A percentile compares a stretch with the other conserved stretches of the same genome.
Conservation (phyloP, 1,140 invertebrate genomes). For the Coptotermes formosanus region DNA sequence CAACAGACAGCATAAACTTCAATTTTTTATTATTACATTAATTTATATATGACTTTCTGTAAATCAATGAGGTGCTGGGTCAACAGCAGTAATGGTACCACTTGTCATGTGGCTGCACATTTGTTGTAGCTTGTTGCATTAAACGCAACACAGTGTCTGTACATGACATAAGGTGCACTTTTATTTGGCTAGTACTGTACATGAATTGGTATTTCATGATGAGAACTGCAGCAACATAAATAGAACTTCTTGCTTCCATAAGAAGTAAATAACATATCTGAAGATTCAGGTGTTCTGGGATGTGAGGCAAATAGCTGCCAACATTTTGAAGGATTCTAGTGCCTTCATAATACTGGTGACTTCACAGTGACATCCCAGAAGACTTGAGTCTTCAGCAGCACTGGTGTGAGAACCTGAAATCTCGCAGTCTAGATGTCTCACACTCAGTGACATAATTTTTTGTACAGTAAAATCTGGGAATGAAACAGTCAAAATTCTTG, state of each 20-base stretch:
- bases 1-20: not conserved
- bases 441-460: not conserved
- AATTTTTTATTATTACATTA: not conserved
- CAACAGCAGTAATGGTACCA: not conserved
- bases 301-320: too few relatives aligned
- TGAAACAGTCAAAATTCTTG: not conserved
- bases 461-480: not conserved
- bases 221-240: not conserved
- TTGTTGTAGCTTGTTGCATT: not conserved
- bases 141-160: not conserved
- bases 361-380: too few relatives aligned
- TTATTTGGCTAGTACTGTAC: not conserved
- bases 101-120: not conserved
- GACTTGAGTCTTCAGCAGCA: too few relatives aligned
- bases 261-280: not conserved
- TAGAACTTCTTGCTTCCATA: not conserved
- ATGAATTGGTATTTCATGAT: not conserved
- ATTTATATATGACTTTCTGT: not conserved
- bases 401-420: too few relatives aligned
- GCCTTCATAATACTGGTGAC: too few relatives aligned
- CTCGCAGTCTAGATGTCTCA: too few relatives aligned
- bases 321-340: too few relatives aligned
- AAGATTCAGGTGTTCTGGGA: too few relatives aligned
- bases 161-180: not conserved
- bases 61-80: not conserved